Evolutionary conservation across 1,140 invertebrate genomes (phyloP).

Genomic region (Drosophila oshimai): DNA sequence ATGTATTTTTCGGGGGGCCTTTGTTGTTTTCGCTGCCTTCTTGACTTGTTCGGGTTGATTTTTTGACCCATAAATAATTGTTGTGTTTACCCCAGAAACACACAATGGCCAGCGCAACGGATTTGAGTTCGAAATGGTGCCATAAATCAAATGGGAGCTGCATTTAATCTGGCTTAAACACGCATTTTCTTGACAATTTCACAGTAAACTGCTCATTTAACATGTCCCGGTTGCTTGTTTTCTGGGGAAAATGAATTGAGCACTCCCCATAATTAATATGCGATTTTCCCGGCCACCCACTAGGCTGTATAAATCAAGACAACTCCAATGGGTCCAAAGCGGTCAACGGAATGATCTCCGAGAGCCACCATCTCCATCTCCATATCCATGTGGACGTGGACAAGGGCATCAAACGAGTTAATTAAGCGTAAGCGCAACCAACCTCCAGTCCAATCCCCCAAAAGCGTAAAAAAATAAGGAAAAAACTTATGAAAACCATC

Average conservation of each 20-base stretch:
- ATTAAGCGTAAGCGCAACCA: conserved; percentile 49
- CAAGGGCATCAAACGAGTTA: conserved; percentile 74
- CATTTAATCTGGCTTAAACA: conserved; percentile 79
- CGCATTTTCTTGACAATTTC: conserved; percentile 79
- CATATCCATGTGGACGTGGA: background rate
- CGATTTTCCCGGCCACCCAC: conserved; percentile 43
- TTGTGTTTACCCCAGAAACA: no score
- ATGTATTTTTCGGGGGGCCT: background rate
- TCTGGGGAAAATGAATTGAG: conserved; percentile 31
- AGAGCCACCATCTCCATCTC: background rate
- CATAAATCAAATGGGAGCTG: conserved; percentile 63
- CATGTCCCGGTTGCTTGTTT: conserved; percentile 39
- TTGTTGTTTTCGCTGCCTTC: conserved; percentile 1
- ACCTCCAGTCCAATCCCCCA: background rate
- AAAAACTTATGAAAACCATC: background rate
- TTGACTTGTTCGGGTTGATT: conserved; percentile 48
- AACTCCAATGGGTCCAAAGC: conserved; percentile 48
- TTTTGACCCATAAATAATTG: conserved; percentile 74
- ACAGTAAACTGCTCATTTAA: conserved; percentile 64
- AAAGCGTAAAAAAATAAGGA: background rate
- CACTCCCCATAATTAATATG: conserved; percentile 65
- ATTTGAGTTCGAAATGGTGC: conserved; percentile 32
- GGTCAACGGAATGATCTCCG: background rate
- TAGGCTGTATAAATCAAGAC: conserved; percentile 53
- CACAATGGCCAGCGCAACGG: conserved; percentile 61